These are phyloP conservation scores for Spilosoma lubricipeda DNA, from an alignment of 2,888 invertebrate genomes.

Conservation along the genomic window DNA sequence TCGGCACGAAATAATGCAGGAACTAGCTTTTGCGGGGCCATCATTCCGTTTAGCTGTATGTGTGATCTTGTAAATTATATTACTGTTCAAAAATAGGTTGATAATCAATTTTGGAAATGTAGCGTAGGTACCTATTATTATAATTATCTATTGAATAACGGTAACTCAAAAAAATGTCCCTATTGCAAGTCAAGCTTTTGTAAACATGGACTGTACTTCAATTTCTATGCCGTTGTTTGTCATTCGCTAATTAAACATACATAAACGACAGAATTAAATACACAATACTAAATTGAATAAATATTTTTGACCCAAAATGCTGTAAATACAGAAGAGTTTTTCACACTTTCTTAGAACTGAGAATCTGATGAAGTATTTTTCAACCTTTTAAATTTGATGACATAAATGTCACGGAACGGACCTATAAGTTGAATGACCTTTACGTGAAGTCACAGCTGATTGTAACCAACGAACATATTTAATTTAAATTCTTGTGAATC, in stretches of 20 bases:
- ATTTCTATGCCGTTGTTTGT: slow-evolving; percentile 29
- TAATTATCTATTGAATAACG: slow-evolving; percentile 31
- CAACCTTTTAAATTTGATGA: not conserved
- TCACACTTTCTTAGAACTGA: not conserved
- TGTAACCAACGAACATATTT: slow-evolving; percentile 61
- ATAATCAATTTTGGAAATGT: not conserved
- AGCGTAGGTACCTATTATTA: not conserved
- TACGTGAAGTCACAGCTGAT: slow-evolving; percentile 62
- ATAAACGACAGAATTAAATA: slow-evolving; percentile 32
- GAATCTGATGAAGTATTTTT: not conserved
- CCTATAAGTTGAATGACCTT: slow-evolving; percentile 74
- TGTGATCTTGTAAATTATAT: slow-evolving; percentile 46
- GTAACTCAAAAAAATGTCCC: slow-evolving; percentile 23
- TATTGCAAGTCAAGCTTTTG: slow-evolving; percentile 26
- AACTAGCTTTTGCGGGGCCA: slow-evolving; percentile 65
- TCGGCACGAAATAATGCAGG: slow-evolving; percentile 58
- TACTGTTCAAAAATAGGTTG: not conserved
- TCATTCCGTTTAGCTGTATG: slow-evolving; percentile 69
- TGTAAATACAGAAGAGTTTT: slow-evolving; percentile 1
- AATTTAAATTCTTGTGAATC: slow-evolving; percentile 67
- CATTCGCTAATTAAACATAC: slow-evolving; percentile 29
- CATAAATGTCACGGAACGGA: slow-evolving; percentile 56
- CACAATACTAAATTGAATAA: slow-evolving; percentile 24
- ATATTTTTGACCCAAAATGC: slow-evolving; percentile 20
- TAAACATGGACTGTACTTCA: slow-evolving; percentile 34